Evolutionary conservation across 2,113 vertebrate genomes (phyloP), one percentile per base, ranked within the genome.

Genomic region (Piprites chloris): DNA sequence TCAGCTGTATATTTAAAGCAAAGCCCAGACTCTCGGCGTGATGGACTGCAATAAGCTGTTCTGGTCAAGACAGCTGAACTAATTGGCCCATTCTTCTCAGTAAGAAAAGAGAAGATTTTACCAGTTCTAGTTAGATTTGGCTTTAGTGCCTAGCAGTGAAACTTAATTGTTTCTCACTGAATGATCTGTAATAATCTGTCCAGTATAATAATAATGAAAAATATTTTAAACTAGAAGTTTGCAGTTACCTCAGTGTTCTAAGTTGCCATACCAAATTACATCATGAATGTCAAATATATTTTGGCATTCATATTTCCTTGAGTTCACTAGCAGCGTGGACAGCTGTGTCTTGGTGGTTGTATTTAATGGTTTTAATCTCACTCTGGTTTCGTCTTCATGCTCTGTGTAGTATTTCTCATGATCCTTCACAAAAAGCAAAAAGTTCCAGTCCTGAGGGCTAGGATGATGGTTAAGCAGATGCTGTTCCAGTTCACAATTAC

Each of bases 381-480:
- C 32, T 65, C 46, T 65, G 56, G 89, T 97, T 97, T 97, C 93
- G 75, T 96, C 94, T 95, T 96, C 95, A 93, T 11, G 55, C 88
- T 97, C 92, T 62, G n/a, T 89, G 91, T 91, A 95, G 96, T 96
- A 87, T 97, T 97, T 98, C 96, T 97, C 90, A 95, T 95, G 97
- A 94, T 97, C 91, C 97, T 93, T 97, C 96, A 93, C 96, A 95
- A 94, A 90, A 97, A 97, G 88, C 58, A 95, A 67, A 93, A 94
- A 79, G 88, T 97, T 97, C 93, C 95, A 97, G 77, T 98, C 97
- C 96, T 95, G 94, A 97, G 97, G 97, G 92, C 97, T 95, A 93
- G 96, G 96, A 96, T 97, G 96, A 96, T 87, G 97, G 96, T 96
- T 86, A 96, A 97, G 95, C 97, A 98, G 96, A 97, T 97, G 95